Conservation (phyloP, 2,888 invertebrate species). For the Agrilus biguttatus region DNA sequence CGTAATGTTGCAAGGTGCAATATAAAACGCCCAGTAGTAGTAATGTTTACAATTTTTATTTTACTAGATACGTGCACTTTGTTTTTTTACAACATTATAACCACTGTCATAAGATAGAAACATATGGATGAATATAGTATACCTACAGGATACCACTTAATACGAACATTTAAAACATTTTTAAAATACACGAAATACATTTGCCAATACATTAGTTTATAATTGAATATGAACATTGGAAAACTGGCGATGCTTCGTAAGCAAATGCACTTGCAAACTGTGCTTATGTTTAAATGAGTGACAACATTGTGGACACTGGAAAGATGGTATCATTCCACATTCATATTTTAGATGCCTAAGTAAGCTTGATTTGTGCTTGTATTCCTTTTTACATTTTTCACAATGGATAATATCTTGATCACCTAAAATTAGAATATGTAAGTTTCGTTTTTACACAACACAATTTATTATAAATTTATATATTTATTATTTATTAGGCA, state of each 20-base stretch:
- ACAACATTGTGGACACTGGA: slow-evolving; percentile 9
- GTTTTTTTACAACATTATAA: too few species aligned
- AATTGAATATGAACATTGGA: background rate
- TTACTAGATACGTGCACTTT: too few species aligned
- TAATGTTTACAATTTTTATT: too few species aligned
- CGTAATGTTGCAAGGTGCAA: background rate
- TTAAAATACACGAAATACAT: background rate
- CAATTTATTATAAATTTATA: too few species aligned
- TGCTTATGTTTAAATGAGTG: background rate
- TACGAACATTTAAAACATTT: background rate
- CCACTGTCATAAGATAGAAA: background rate
- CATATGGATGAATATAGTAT: background rate
- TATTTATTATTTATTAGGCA: too few species aligned
- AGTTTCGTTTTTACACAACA: too few species aligned
- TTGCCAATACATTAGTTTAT: background rate
- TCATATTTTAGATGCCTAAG: slow-evolving; percentile 54
- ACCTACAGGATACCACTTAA: too few species aligned
- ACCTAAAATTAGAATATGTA: too few species aligned
- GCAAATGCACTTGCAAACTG: slow-evolving; percentile 1
- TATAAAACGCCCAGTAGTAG: background rate
- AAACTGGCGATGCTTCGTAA: background rate
- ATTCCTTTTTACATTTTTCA: slow-evolving; percentile 19
- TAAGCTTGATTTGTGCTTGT: slow-evolving; percentile 58
- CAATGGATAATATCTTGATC: too few species aligned
- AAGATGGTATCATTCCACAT: slow-evolving; percentile 32